These are phyloP conservation scores for Cosmopolites sordidus DNA, from an alignment of 2,888 invertebrate species.

Conservation along the genomic window DNA sequence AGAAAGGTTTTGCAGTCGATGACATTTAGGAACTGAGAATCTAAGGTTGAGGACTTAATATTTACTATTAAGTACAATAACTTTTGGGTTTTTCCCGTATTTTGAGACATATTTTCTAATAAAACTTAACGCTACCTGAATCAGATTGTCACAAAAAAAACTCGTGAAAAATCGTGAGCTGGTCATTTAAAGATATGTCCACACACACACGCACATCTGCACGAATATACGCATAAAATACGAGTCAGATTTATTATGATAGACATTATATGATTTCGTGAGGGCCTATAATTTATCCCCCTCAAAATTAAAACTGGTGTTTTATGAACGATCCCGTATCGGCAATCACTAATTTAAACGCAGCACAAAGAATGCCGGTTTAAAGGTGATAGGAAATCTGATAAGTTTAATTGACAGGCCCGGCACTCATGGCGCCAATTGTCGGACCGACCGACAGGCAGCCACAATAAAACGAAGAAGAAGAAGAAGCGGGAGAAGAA, in stretches of 20 bases:
- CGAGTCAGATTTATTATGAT: conserved; percentile 21
- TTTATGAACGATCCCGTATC: conserved; percentile 25
- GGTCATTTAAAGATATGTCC: neutral
- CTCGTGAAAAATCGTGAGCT: neutral
- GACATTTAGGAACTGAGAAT: no score
- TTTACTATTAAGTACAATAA: no score
- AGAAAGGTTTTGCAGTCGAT: no score
- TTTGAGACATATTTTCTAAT: no score
- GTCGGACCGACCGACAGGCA: conserved; percentile 12
- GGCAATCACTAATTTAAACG: conserved; percentile 30
- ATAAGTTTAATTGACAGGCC: conserved; percentile 32
- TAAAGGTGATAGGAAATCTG: conserved; percentile 30
- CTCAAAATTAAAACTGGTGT: conserved; percentile 25
- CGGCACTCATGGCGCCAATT: conserved; percentile 28
- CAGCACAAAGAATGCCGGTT: conserved; percentile 25
- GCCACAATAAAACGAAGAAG: conserved; percentile 13
- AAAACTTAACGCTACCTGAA: no score
- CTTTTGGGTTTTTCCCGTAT: no score
- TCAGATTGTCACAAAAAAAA: no score
- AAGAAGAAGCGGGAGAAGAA: conserved; percentile 1
- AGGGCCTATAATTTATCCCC: conserved; percentile 25
- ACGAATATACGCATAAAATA: conserved; percentile 7
- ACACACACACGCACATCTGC: conserved; percentile 2
- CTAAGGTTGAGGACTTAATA: no score
- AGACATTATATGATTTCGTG: conserved; percentile 17